phyloP scores from a whole-genome alignment of 2,888 invertebrate species.

The Platycheirus albimanus region DNA sequence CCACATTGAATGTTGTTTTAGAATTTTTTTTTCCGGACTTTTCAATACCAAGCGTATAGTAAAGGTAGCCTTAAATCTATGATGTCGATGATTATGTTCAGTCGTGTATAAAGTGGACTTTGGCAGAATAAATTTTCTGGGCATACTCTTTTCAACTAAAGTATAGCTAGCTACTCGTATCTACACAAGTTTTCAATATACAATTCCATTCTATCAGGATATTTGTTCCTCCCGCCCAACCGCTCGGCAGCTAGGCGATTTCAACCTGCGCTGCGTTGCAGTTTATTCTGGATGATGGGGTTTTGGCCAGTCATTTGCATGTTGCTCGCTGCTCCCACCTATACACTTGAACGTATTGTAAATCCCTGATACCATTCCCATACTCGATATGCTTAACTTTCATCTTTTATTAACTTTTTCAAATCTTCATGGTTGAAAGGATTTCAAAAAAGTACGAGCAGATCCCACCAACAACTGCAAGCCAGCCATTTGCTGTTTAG shows the following conservation, averaged over 20 bases:
- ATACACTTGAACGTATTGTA: neutral
- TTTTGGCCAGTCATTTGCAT: conserved; percentile 66
- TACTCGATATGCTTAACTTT: conserved; percentile 70
- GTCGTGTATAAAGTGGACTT: conserved; percentile 64
- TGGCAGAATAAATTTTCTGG: conserved; percentile 54
- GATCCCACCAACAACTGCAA: conserved; percentile 3
- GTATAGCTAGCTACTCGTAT: neutral
- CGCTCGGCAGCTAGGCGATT: conserved; percentile 4
- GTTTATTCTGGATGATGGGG: conserved; percentile 67
- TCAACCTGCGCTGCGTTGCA: conserved; percentile 46
- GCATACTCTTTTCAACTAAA: conserved; percentile 10
- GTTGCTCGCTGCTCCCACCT: neutral
- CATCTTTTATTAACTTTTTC: conserved; percentile 74
- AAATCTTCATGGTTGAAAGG: conserved; percentile 70
- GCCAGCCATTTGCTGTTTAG: conserved; percentile 20
- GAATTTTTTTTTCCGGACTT: conserved; percentile 11
- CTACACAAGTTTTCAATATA: conserved; percentile 19
- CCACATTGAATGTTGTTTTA: conserved; percentile 20
- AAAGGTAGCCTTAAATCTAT: conserved; percentile 44
- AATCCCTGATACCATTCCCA: too few species aligned
- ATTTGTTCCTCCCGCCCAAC: neutral
- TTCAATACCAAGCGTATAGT: conserved; percentile 6
- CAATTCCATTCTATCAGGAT: conserved; percentile 29
- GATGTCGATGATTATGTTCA: conserved; percentile 68
- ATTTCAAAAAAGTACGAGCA: conserved; percentile 44